These are phyloP conservation scores for Clitarchus hookeri DNA, from an alignment of 2,888 invertebrate genomes.

Conservation along the genomic window DNA sequence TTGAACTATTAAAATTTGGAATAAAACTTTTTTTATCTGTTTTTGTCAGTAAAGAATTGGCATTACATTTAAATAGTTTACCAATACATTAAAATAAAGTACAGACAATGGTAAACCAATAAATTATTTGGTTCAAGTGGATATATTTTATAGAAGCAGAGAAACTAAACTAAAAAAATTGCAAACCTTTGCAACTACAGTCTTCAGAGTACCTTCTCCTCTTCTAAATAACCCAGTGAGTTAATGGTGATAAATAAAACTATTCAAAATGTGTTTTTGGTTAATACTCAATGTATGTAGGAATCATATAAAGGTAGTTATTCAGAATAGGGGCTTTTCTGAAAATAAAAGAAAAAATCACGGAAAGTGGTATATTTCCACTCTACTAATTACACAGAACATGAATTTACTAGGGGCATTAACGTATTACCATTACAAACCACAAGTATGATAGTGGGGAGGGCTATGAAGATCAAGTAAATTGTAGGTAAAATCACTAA, in stretches of 20 bases:
- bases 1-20: background rate
- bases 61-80: background rate
- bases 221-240: background rate
- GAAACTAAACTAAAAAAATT: background rate
- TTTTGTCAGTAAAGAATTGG: background rate
- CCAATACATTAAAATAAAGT: background rate
- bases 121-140: background rate
- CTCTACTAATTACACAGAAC: too few relatives aligned
- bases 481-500: too few relatives aligned
- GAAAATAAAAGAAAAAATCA: too few relatives aligned
- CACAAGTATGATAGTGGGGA: too few relatives aligned
- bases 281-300: slow-evolving; percentile 5
- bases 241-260: background rate
- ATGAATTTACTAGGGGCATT: too few relatives aligned
- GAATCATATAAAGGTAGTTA: background rate
- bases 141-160: background rate
- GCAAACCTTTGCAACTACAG: background rate
- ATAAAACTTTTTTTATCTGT: background rate
- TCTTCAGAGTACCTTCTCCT: background rate
- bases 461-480: too few relatives aligned
- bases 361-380: too few relatives aligned
- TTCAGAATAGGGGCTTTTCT: too few relatives aligned
- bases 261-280: background rate
- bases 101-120: background rate
- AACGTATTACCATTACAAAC: too few relatives aligned